Percentiles rank a stretch among this genome's conserved stretches.
Conservation (phyloP, 2,797 vertebrate species). For the Sylvia borin region DNA sequence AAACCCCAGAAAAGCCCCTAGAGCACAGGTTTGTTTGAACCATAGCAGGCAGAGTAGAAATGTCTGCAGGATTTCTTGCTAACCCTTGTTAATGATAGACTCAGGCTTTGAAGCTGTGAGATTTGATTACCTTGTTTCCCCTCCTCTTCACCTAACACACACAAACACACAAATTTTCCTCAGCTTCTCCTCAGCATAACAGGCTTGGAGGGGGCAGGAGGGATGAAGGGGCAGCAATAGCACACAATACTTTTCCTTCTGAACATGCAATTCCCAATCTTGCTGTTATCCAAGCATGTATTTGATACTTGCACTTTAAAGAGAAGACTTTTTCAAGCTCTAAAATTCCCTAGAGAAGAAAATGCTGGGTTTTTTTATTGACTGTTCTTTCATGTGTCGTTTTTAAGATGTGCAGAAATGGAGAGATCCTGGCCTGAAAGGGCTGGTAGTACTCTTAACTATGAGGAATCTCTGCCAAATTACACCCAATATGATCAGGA, state of each 20-base stretch:
- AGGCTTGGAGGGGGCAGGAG: background rate
- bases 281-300: background rate
- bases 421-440: background rate
- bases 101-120: background rate
- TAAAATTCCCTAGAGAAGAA: background rate
- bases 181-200: background rate
- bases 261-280: background rate
- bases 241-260: background rate
- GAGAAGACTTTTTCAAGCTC: background rate
- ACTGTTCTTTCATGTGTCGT: background rate
- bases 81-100: background rate
- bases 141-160: no score
- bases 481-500: background rate
- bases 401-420: background rate
- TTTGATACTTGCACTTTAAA: slow-evolving; percentile 2
- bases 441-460: background rate
- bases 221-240: background rate
- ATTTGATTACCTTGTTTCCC: background rate
- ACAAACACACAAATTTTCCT: background rate
- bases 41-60: accelerated
- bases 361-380: background rate
- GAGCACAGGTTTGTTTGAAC: background rate
- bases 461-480: background rate
- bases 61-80: background rate
- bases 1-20: background rate